phyloP scores from a whole-genome alignment of 2,113 vertebrate species.

The Nymphicus hollandicus region DNA sequence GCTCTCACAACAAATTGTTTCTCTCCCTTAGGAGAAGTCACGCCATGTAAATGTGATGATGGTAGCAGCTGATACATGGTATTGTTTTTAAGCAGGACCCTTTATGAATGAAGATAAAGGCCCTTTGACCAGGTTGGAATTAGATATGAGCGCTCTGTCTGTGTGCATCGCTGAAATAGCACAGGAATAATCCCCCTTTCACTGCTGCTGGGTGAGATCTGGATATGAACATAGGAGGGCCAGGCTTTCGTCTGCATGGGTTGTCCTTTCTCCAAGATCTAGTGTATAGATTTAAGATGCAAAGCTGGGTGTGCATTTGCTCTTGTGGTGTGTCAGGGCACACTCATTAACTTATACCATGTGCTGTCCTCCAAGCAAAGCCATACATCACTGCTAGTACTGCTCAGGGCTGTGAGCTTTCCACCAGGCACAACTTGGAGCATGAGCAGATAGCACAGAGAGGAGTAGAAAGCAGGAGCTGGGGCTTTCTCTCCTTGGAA shows the following conservation, averaged over 20 bases:
- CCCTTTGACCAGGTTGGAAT: not conserved
- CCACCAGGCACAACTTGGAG: fast-evolving
- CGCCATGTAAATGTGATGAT: not conserved
- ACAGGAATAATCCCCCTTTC: not conserved
- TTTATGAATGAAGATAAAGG: not conserved
- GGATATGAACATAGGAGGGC: fast-evolving
- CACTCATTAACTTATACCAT: fast-evolving
- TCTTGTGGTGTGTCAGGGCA: fast-evolving
- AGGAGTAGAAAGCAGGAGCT: not conserved
- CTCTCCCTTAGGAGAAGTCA: not conserved
- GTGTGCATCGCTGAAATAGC: fast-evolving
- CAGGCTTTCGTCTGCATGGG: not conserved
- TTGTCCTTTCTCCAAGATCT: not conserved
- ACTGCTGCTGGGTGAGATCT: not conserved
- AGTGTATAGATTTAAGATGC: not conserved
- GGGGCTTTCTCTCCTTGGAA: not conserved
- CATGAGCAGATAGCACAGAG: not conserved
- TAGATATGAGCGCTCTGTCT: not conserved
- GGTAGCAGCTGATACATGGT: not conserved
- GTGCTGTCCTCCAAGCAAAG: not conserved
- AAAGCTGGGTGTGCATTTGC: not conserved
- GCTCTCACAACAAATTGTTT: not conserved
- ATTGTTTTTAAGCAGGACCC: not conserved
- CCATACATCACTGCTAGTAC: not conserved
- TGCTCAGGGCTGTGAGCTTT: not conserved